These are phyloP conservation scores for Eristalinus aeneus DNA, from an alignment of 2,888 invertebrate species.

Conservation along the genomic window DNA sequence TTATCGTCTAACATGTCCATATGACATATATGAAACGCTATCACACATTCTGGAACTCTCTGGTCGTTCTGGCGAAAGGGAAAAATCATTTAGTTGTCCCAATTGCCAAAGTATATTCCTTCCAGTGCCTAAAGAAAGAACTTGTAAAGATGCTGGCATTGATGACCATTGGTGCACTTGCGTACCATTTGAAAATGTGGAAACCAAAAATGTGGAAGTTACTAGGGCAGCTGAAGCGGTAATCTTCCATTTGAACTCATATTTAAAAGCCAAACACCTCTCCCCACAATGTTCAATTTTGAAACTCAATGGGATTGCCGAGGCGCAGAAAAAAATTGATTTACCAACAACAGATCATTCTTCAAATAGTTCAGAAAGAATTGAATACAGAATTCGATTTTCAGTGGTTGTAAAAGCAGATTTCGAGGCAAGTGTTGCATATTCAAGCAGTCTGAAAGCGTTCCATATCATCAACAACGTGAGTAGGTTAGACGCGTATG, in stretches of 20 bases:
- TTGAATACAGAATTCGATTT: slow-evolving; percentile 40
- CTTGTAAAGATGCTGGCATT: slow-evolving; percentile 86
- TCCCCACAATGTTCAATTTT: slow-evolving; percentile 15
- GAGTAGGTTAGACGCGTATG: slow-evolving; percentile 73
- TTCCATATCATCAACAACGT: slow-evolving; percentile 51
- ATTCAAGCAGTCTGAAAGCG: background rate
- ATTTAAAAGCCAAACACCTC: background rate
- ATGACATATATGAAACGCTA: slow-evolving; percentile 87
- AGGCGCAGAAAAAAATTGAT: background rate
- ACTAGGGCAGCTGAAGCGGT: background rate
- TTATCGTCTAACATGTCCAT: slow-evolving; percentile 86
- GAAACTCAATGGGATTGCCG: background rate
- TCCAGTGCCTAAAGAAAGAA: slow-evolving; percentile 83
- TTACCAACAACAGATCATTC: background rate
- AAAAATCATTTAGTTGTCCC: slow-evolving; percentile 82
- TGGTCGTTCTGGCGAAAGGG: slow-evolving; percentile 76
- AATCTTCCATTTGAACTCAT: slow-evolving; percentile 13
- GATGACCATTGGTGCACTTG: slow-evolving; percentile 90
- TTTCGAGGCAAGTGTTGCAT: slow-evolving; percentile 27
- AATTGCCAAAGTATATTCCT: slow-evolving; percentile 85
- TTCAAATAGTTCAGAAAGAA: background rate
- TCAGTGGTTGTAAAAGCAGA: background rate
- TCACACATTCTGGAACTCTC: slow-evolving; percentile 83
- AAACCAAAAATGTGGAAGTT: background rate
- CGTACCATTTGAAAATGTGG: slow-evolving; percentile 80